Conservation (phyloP, 1,140 invertebrate genomes). For the Sinella curviseta region DNA sequence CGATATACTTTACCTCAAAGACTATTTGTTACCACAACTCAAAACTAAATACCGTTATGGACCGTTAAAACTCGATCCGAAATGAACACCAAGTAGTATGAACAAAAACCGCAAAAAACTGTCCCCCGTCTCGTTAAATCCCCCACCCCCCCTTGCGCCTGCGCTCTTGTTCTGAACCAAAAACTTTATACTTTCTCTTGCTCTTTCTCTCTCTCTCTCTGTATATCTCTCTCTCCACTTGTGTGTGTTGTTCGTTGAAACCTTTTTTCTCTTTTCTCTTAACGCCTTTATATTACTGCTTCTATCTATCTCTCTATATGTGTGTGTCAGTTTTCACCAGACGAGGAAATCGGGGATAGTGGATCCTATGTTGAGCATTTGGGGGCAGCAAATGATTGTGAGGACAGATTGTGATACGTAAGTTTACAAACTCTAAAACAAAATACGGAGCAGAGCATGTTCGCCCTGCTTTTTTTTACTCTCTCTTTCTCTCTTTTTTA, state of each 20-base stretch:
- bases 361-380: constrained; percentile 95
- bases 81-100: no score
- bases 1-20: no score
- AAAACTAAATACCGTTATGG: no score
- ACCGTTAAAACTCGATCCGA: no score
- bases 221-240: neutral
- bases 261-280: constrained; percentile 6
- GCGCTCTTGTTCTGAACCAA: neutral
- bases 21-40: no score
- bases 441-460: constrained; percentile 15
- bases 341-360: constrained; percentile 91
- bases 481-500: neutral
- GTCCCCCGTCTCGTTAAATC: neutral
- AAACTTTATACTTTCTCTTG: neutral
- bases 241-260: neutral
- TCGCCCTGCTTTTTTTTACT: constrained; percentile 14
- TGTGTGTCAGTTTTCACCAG: constrained; percentile 74
- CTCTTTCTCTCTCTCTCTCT: no score
- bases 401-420: constrained; percentile 94
- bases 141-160: neutral
- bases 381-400: constrained; percentile 94
- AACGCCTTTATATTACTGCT: neutral
- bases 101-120: no score
- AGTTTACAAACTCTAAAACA: constrained; percentile 64
- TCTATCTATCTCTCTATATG: constrained; percentile 12